These are phyloP conservation scores for Nephrotoma appendiculata DNA, from an alignment of 2,888 invertebrate genomes.

Conservation along the genomic window DNA sequence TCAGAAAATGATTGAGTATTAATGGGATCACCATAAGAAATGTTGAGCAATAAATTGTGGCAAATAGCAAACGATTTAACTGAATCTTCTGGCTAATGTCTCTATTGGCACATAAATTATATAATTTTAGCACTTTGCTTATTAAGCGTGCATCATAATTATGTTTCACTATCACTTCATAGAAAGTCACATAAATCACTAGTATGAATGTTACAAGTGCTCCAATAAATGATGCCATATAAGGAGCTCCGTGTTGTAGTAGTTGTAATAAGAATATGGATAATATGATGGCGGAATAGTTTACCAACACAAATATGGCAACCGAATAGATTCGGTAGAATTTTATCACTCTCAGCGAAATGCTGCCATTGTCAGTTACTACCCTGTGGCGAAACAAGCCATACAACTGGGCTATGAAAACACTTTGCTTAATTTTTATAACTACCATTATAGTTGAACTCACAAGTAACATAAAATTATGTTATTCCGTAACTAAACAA, in stretches of 20 bases:
- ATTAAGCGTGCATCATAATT: not conserved
- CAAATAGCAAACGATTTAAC: not conserved
- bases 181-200: not conserved
- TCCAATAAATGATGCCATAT: not conserved
- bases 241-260: not conserved
- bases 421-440: not conserved
- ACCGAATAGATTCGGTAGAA: not conserved
- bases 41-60: not conserved
- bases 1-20: not conserved
- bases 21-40: not conserved
- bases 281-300: not conserved
- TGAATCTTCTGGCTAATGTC: not conserved
- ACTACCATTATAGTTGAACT: not conserved
- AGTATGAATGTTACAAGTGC: not conserved
- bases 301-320: not conserved
- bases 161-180: not conserved
- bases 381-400: not conserved
- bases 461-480: too few species aligned
- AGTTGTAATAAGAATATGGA: not conserved
- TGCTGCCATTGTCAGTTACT: not conserved
- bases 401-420: not conserved
- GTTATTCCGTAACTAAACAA: too few species aligned
- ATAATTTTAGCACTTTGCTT: not conserved
- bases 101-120: not conserved
- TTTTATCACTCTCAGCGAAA: not conserved